Evolutionary conservation across 2,888 invertebrate genomes (phyloP).

Genomic region (Muschampia plurimacula): DNA sequence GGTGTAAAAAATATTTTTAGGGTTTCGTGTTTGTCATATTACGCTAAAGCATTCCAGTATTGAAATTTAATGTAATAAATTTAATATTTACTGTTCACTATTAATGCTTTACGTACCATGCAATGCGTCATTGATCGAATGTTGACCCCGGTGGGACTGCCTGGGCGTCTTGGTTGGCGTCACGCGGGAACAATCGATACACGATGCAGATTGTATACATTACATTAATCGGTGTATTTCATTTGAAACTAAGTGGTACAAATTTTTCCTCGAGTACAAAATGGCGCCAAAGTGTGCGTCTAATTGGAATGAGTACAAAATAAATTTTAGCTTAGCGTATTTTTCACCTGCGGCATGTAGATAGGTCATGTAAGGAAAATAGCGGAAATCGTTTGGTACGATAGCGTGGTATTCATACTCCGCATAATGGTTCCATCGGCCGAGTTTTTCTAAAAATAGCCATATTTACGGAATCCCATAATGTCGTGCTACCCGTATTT

Average conservation of each 20-base stretch:
- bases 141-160: not conserved
- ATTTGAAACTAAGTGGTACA: not conserved
- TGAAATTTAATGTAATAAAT: not conserved
- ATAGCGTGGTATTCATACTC: not conserved
- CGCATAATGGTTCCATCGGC: slow-evolving; percentile 4
- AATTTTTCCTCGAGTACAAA: not conserved
- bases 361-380: not conserved
- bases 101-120: not conserved
- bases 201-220: not conserved
- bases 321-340: not conserved
- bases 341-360: not conserved
- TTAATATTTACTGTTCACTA: not conserved
- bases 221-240: not conserved
- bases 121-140: not conserved
- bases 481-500: slow-evolving; percentile 1
- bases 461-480: slow-evolving; percentile 30
- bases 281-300: slow-evolving; percentile 4
- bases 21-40: too few species aligned
- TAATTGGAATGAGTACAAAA: not conserved
- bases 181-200: not conserved
- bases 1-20: too few species aligned
- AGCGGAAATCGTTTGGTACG: not conserved
- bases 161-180: slow-evolving; percentile 1
- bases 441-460: slow-evolving; percentile 34
- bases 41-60: not conserved